Evolutionary conservation across 2,113 vertebrate species (phyloP).

Genomic region (Esox niger): DNA sequence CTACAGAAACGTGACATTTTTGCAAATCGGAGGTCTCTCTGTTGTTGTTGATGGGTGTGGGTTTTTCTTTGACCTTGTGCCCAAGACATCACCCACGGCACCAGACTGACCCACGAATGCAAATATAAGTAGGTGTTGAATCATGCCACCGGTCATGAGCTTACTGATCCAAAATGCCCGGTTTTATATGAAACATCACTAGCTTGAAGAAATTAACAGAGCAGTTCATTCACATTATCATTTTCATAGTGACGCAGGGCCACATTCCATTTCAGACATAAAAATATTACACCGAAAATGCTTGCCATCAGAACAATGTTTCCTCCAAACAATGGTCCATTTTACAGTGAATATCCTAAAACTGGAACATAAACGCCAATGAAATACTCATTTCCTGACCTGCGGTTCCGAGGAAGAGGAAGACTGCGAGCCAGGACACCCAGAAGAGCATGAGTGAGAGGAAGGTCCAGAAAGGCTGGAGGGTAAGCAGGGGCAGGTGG

Average conservation of each 20-base stretch:
- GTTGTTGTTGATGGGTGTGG: background rate
- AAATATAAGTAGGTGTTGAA: slow-evolving; percentile 45
- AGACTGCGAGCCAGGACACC: slow-evolving; percentile 90
- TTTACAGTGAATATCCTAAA: too few species aligned
- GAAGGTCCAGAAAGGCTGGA: slow-evolving; percentile 98
- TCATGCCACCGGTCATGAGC: slow-evolving; percentile 25
- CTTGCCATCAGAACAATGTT: too few species aligned
- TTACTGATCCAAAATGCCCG: background rate
- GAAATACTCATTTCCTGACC: slow-evolving; percentile 75
- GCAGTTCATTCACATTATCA: too few species aligned
- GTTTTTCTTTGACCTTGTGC: slow-evolving; percentile 28
- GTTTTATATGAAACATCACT: too few species aligned
- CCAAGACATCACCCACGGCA: slow-evolving; percentile 41
- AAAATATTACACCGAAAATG: too few species aligned
- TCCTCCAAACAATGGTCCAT: too few species aligned
- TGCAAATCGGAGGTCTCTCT: background rate
- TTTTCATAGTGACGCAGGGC: too few species aligned
- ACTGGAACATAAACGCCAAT: too few species aligned
- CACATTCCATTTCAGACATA: too few species aligned
- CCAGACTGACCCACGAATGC: slow-evolving; percentile 41
- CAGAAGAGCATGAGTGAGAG: slow-evolving; percentile 92
- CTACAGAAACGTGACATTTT: background rate
- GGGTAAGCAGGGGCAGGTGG: slow-evolving; percentile 86
- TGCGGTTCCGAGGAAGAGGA: slow-evolving; percentile 90
- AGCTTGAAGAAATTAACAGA: too few species aligned